A percentile compares a stretch with the other conserved stretches of the same genome.
phyloP scores from a whole-genome alignment of 1,140 invertebrate genomes.

The Dufourea novaeangliae region DNA sequence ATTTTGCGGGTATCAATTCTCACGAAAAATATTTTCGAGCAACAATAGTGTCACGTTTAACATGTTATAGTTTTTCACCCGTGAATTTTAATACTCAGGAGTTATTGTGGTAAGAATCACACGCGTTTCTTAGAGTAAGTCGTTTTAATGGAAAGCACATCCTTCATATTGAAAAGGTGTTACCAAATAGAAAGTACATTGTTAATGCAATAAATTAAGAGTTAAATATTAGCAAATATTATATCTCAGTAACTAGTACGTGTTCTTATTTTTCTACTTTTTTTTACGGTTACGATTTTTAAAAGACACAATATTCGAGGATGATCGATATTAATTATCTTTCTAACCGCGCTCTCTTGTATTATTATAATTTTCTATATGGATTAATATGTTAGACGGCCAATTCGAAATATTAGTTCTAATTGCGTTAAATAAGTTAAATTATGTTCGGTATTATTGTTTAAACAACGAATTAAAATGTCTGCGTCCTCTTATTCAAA shows the following conservation, averaged over 20 bases:
- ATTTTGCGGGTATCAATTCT: not conserved
- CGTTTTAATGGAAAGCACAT: slow-evolving; percentile 44
- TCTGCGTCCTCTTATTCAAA: slow-evolving; percentile 52
- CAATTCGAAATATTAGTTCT: not conserved
- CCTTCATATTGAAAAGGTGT: slow-evolving; percentile 39
- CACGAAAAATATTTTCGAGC: not conserved
- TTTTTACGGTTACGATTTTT: slow-evolving; percentile 19
- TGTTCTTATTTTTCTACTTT: slow-evolving; percentile 8
- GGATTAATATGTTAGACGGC: slow-evolving; percentile 1
- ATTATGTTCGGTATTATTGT: slow-evolving; percentile 32
- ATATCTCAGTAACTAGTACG: slow-evolving; percentile 40
- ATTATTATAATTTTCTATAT: slow-evolving; percentile 19
- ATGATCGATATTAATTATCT: slow-evolving; percentile 52
- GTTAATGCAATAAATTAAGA: slow-evolving; percentile 52
- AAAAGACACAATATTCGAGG: slow-evolving; percentile 24
- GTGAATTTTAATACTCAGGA: slow-evolving; percentile 64
- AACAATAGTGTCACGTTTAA: slow-evolving; percentile 17
- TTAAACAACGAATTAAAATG: slow-evolving; percentile 41
- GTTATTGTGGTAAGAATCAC: slow-evolving; percentile 45
- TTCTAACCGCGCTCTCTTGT: slow-evolving; percentile 12
- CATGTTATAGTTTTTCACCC: not conserved
- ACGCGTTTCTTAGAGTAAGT: slow-evolving; percentile 47
- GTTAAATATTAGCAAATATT: slow-evolving; percentile 49
- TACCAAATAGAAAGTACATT: slow-evolving; percentile 65
- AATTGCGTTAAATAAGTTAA: slow-evolving; percentile 27